A percentile compares a stretch with the other conserved stretches of the same genome.
phyloP scores from a whole-genome alignment of 23 tunicate genomes.

The Ciona savignyi region DNA sequence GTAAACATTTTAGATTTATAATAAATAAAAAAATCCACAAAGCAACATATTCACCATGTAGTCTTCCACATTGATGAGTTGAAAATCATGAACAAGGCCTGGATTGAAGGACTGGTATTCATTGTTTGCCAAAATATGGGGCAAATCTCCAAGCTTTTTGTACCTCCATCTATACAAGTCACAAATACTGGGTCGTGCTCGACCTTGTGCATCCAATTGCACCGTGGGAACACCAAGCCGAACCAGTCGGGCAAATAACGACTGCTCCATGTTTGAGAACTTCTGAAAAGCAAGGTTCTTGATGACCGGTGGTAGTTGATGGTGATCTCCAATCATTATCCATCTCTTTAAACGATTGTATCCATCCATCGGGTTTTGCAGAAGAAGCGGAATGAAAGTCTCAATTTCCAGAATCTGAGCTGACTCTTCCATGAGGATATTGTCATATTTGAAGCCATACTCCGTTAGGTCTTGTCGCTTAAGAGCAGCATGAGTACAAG shows the following conservation, averaged over 20 bases:
- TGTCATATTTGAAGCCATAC: conserved; percentile 92
- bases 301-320: conserved; percentile 96
- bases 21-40: too few species aligned
- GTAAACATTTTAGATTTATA: too few species aligned
- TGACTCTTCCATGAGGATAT: conserved; percentile 98
- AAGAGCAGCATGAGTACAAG: conserved; percentile 99
- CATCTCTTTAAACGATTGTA: conserved; percentile 97
- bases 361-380: conserved; percentile 98
- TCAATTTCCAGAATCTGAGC: conserved; percentile 99
- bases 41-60: conserved; percentile 81
- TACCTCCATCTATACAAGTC: conserved; percentile 95
- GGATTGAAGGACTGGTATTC: conserved; percentile 79
- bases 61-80: conserved; percentile 91
- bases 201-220: conserved; percentile 97
- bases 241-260: conserved; percentile 86
- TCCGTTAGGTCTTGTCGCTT: conserved; percentile 91
- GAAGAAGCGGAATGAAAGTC: conserved; percentile 91
- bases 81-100: conserved; percentile 86
- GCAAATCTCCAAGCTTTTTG: conserved; percentile 66
- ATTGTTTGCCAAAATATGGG: conserved; percentile 52
- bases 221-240: conserved; percentile 95
- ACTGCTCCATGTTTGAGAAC: conserved; percentile 99
- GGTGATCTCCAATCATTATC: conserved; percentile 99
- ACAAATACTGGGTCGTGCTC: conserved; percentile 86
- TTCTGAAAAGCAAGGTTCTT: conserved; percentile 97